Evolutionary conservation across 2,797 vertebrate species (phyloP).

Genomic region (Salmo trutta): DNA sequence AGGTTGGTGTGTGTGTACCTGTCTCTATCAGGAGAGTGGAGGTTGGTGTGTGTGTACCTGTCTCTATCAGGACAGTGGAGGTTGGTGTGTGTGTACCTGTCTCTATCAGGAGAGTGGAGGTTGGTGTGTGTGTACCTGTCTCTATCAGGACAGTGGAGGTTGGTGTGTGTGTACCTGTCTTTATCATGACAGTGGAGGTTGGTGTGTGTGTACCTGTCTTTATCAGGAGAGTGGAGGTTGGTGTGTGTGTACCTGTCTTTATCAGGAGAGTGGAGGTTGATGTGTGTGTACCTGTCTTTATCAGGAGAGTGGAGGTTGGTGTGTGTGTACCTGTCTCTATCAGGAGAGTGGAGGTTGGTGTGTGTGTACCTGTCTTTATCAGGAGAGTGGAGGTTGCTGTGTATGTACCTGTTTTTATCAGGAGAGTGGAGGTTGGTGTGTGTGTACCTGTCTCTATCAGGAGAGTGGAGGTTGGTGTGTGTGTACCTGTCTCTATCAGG

Average conservation of each 20-base stretch:
- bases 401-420: no score
- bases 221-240: background rate
- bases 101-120: background rate
- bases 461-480: background rate
- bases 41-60: background rate
- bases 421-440: slow-evolving; percentile 19
- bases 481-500: no score
- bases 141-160: background rate
- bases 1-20: background rate
- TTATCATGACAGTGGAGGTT: no score
- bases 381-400: slow-evolving; percentile 92
- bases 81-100: slow-evolving; percentile 73
- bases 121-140: background rate
- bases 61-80: slow-evolving; percentile 90
- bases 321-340: slow-evolving; percentile 70
- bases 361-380: slow-evolving; percentile 73
- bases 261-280: no score
- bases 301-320: slow-evolving; percentile 93
- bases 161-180: background rate
- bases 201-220: background rate
- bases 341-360: slow-evolving; percentile 91
- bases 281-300: slow-evolving; percentile 56
- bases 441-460: slow-evolving; percentile 82
- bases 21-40: background rate
- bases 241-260: background rate